Conservation (phyloP, 2,888 invertebrate species). For the Chrysotoxum bicinctum region DNA sequence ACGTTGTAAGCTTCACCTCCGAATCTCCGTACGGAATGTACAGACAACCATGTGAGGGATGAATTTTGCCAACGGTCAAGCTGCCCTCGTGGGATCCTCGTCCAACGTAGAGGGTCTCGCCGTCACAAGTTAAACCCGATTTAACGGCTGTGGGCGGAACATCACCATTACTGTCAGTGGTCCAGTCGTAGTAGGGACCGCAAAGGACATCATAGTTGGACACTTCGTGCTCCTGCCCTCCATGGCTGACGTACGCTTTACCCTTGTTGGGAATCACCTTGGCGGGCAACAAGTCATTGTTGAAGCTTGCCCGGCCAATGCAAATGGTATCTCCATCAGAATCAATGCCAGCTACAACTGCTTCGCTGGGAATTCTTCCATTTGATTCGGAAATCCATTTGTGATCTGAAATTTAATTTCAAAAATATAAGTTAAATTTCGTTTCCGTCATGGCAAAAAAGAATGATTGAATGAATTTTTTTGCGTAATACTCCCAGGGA, state of each 20-base stretch:
- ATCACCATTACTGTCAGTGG: slow-evolving; percentile 84
- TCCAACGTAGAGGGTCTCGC: slow-evolving; percentile 87
- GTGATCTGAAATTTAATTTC: slow-evolving; percentile 76
- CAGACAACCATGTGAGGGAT: slow-evolving; percentile 82
- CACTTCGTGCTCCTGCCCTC: slow-evolving; percentile 85
- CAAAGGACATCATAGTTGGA: slow-evolving; percentile 86
- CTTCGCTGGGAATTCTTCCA: slow-evolving; percentile 77
- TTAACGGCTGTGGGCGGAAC: slow-evolving; percentile 86
- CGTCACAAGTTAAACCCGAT: slow-evolving; percentile 85
- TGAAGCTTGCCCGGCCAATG: slow-evolving; percentile 87
- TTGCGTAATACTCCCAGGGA: no score
- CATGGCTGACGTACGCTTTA: slow-evolving; percentile 85
- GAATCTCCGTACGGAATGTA: slow-evolving; percentile 82
- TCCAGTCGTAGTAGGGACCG: slow-evolving; percentile 86
- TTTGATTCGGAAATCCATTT: slow-evolving; percentile 82
- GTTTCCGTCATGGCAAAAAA: not conserved
- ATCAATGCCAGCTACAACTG: slow-evolving; percentile 86
- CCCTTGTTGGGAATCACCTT: slow-evolving; percentile 85
- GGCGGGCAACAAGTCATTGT: slow-evolving; percentile 85
- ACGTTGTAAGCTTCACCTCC: slow-evolving; percentile 80
- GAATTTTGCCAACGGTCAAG: slow-evolving; percentile 88
- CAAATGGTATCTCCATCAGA: slow-evolving; percentile 88
- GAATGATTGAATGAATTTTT: not conserved
- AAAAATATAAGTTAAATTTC: not conserved
- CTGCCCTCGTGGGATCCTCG: slow-evolving; percentile 86